Base-by-base conservation (phyloP, 2,888 invertebrate genomes). In the Neoaliturus tenellus region DNA sequence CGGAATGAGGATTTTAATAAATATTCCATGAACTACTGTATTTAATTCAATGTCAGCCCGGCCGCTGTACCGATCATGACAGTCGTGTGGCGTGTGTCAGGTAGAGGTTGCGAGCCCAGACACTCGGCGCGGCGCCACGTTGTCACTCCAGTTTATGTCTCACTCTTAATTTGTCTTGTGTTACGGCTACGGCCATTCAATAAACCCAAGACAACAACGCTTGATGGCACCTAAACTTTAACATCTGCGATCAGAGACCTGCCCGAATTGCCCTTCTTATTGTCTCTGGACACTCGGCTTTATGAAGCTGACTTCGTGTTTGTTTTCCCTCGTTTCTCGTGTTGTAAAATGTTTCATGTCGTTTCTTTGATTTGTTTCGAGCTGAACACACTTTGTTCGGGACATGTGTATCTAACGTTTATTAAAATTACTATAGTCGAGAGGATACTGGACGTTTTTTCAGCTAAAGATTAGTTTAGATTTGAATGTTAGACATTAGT, bases 141-240 rank as follows among this genome's bases (percentile, higher is more conserved):
- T n/a, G 31, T 17, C 41, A 8, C 41, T 5, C 31, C 41, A 44
- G 48, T 75, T 75, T 75, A 75, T 75, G 75, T 44, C 25, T 41
- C 39, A 39, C 75, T 75, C 75, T 75, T 75, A 75, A 75, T 75
- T 75, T 75, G 75, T 75, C 75, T 75, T 75, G 75, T 75, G 75
- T 75, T 44, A 75, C 75, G 75, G 28, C 75, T 75, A 25, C 25
- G 2, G 75, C 75, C 75, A 75, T 75, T 75, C 75, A 75, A 75
- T 75, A 75, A 75, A 75, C 75, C 75, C 75, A 75, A 75, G 75
- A 75, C 75, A 75, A 75, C 75, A 75, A 75, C 75, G 25, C 48
- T 75, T 75, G 75, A 75, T 75, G 75, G 31, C 44, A 75, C 75
- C 48, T 75, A 75, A 75, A 75, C 75, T 75, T 75, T 75, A 48